Evolutionary conservation across 2,113 vertebrate genomes (phyloP).

Genomic region (Thamnaconus septentrionalis): DNA sequence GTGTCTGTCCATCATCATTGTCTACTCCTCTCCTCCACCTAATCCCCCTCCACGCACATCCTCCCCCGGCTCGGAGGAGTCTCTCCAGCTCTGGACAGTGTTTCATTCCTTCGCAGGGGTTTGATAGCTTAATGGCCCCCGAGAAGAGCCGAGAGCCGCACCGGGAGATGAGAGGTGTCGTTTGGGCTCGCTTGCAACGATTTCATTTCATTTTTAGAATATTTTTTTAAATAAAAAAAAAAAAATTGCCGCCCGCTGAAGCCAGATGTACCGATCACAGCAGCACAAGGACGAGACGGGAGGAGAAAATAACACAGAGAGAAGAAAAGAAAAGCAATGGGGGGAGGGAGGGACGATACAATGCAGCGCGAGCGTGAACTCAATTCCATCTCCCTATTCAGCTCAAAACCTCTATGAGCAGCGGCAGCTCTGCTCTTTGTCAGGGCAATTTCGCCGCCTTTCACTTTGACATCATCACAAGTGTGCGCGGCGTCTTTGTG

Average conservation of each 20-base stretch:
- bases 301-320: no score
- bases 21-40: conserved; percentile 58
- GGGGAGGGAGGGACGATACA: conserved; percentile 24
- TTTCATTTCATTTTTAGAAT: no score
- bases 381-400: conserved; percentile 52
- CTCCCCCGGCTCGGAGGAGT: conserved; percentile 76
- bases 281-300: no score
- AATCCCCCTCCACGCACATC: conserved; percentile 57
- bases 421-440: conserved; percentile 65
- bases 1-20: conserved; percentile 76
- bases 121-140: conserved; percentile 78
- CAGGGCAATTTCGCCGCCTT: conserved; percentile 47
- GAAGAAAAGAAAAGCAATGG: no score
- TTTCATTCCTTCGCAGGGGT: conserved; percentile 74
- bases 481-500: conserved; percentile 22
- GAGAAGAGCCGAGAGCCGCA: no score
- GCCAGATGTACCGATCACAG: no score
- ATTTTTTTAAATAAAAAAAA: no score
- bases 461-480: conserved; percentile 50
- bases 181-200: no score
- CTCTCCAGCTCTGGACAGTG: conserved; percentile 77
- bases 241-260: no score
- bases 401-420: conserved; percentile 42
- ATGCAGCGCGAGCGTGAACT: conserved; percentile 29
- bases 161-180: no score